Percentiles rank a stretch among this genome's conserved stretches.
phyloP scores from a whole-genome alignment of 2,888 invertebrate genomes.

The Leptopilina myrica region DNA sequence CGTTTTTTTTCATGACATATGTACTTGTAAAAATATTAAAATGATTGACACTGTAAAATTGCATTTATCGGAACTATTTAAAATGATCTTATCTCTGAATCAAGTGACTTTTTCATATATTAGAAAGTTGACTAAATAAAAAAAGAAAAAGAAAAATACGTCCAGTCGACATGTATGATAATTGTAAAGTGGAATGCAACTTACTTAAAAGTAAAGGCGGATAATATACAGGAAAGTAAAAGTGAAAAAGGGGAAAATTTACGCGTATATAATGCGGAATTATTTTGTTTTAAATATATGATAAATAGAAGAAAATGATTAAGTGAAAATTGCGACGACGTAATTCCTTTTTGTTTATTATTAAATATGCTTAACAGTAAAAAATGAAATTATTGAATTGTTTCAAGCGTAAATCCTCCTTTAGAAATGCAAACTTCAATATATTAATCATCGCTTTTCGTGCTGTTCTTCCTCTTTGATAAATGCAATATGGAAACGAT shows the following conservation, averaged over 20 bases:
- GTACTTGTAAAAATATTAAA: too few relatives aligned
- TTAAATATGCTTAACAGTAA: constrained; percentile 7
- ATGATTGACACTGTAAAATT: too few relatives aligned
- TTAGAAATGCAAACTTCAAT: constrained; percentile 25
- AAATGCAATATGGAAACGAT: constrained; percentile 11
- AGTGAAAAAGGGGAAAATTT: not conserved
- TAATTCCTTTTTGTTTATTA: not conserved
- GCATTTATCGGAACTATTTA: too few relatives aligned
- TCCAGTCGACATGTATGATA: not conserved
- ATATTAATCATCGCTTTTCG: constrained; percentile 21
- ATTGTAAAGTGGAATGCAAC: not conserved
- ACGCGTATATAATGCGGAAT: too few relatives aligned
- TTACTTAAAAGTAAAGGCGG: not conserved
- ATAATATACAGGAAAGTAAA: not conserved
- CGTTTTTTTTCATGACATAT: too few relatives aligned
- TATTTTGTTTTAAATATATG: too few relatives aligned
- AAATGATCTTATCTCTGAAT: not conserved
- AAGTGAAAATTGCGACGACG: not conserved
- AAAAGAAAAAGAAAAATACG: constrained; percentile 9
- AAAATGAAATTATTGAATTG: constrained; percentile 12
- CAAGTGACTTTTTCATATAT: not conserved
- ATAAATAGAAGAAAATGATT: too few relatives aligned
- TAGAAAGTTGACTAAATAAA: constrained; percentile 19
- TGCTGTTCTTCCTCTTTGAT: constrained; percentile 29
- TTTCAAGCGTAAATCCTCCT: constrained; percentile 33